These are phyloP conservation scores for Adelges cooleyi DNA, from an alignment of 1,140 invertebrate species.

Conservation along the genomic window DNA sequence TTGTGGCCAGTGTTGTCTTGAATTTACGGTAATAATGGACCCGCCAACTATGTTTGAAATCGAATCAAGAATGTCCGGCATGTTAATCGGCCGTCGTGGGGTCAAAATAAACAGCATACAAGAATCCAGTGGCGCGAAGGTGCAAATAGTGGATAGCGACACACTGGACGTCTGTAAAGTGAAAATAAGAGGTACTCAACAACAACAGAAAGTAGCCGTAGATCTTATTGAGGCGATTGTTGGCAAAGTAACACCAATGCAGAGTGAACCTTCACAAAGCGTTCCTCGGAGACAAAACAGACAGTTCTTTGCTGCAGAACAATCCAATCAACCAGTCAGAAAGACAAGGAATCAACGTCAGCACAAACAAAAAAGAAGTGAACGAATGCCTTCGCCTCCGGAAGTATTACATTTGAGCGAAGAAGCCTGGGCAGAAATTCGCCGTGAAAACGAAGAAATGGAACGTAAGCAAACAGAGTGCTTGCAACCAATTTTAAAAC, in stretches of 20 bases:
- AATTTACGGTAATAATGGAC: too few species aligned
- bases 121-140: constrained; percentile 45
- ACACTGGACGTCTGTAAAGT: background rate
- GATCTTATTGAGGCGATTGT: background rate
- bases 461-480: constrained; percentile 43
- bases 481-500: constrained; percentile 56
- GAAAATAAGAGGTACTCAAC: background rate
- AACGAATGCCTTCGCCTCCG: constrained; percentile 25
- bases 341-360: background rate
- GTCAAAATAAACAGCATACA: constrained; percentile 59
- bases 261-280: too few species aligned
- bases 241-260: background rate
- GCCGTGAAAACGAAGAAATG: background rate
- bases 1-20: too few species aligned
- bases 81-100: constrained; percentile 53
- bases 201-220: background rate
- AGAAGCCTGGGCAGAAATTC: background rate
- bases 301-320: too few species aligned
- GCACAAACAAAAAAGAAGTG: background rate
- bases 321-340: background rate
- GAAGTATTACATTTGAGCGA: background rate
- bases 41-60: background rate
- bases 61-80: constrained; percentile 33
- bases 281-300: too few species aligned
- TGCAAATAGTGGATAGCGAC: constrained; percentile 39